Conservation (phyloP, 2,797 vertebrate species). For the Eulemur mongoz region DNA sequence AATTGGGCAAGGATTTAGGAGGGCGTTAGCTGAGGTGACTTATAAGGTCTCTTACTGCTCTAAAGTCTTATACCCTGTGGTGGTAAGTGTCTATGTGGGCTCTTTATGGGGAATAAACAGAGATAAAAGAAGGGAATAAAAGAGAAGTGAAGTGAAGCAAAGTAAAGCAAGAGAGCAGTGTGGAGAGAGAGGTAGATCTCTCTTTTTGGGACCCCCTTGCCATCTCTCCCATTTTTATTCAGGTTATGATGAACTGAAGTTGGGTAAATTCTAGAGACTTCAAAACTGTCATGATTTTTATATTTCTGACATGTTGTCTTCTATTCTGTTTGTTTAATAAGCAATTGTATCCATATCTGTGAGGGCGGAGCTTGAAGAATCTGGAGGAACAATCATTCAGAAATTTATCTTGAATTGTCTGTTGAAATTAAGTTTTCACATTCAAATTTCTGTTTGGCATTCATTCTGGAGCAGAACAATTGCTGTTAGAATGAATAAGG, state of each 20-base stretch:
- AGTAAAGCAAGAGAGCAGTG: not conserved
- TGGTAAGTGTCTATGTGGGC: not conserved
- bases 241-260: not conserved
- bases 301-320: not conserved
- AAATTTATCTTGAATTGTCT: not conserved
- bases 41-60: not conserved
- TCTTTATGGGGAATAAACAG: not conserved
- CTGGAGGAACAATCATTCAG: not conserved
- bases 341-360: not conserved
- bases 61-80: not conserved
- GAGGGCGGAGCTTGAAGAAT: slow-evolving; percentile 14
- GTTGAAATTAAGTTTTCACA: slow-evolving; percentile 39
- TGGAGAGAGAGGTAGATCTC: not conserved
- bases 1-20: not conserved
- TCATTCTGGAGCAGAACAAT: slow-evolving; percentile 13
- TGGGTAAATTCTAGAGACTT: not conserved
- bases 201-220: not conserved
- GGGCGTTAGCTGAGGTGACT: not conserved
- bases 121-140: not conserved
- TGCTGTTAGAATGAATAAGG: not conserved
- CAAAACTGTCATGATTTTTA: not conserved
- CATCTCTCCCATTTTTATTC: not conserved
- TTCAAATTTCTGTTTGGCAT: not conserved
- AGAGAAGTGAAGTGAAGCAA: not conserved
- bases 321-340: not conserved